Evolutionary conservation across 2,113 vertebrate species (phyloP).

Genomic region (Xiphias gladius): DNA sequence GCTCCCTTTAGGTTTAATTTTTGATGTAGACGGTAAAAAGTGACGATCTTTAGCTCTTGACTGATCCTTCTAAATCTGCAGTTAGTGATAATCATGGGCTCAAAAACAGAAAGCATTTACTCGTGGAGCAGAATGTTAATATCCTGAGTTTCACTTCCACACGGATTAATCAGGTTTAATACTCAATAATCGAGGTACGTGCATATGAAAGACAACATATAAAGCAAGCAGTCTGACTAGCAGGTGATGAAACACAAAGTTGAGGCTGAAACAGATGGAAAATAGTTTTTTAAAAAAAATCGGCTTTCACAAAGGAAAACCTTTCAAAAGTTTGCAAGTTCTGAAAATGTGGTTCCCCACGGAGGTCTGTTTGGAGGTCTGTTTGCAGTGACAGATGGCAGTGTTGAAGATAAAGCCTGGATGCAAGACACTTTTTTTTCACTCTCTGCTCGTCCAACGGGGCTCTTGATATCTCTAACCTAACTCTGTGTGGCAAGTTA

Average conservation of each 20-base stretch:
- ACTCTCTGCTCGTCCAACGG: neutral
- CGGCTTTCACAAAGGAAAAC: neutral
- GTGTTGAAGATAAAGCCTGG: neutral
- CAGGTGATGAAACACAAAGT: neutral
- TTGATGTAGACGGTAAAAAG: neutral
- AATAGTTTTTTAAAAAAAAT: constrained; percentile 1
- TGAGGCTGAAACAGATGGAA: constrained; percentile 16
- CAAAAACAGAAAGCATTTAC: neutral
- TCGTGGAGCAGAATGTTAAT: neutral
- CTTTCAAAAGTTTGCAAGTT: neutral
- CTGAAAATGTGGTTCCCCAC: neutral
- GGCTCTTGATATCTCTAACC: neutral
- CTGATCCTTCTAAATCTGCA: neutral
- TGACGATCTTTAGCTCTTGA: neutral
- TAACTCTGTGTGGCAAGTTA: constrained; percentile 8
- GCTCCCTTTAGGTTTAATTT: neutral
- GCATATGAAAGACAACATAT: too few species aligned
- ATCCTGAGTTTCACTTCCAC: too few species aligned
- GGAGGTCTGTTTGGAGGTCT: neutral
- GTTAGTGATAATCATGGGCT: too few species aligned
- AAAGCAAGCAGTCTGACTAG: neutral
- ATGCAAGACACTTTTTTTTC: neutral
- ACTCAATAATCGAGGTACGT: too few species aligned
- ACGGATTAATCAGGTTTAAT: neutral
- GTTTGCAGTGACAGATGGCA: constrained; percentile 48